Base-by-base conservation (phyloP, 2,797 vertebrate species). In the Pteropus rufus region DNA sequence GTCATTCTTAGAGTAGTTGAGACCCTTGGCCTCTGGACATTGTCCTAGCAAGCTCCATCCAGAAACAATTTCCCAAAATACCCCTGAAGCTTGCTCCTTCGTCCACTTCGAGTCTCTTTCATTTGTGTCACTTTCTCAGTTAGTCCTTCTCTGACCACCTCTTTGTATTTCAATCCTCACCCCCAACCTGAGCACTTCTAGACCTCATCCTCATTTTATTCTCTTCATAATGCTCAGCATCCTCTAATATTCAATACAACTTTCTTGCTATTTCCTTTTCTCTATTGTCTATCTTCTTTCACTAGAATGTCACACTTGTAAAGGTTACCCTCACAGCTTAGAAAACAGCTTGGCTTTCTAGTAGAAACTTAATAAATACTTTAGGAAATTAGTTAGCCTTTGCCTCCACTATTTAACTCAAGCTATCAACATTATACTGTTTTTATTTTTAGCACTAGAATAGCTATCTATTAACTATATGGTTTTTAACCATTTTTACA, bases 361-460 rank as follows among this genome's bases (percentile, higher is more conserved):
- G 69, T 65, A 96, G 24, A 0, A 23, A 36, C 34, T 7, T 10
- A 89, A 10, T 21, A 5, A 69, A 62, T 34, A 76, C 81, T 94
- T 93, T 31, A 86, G 34, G 86, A 11, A 72, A 7, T 79, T 31
- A 89, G 14, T 69, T 69, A 85, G 26, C 16, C 24, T 24, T 52
- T 81, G n/a, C 5, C 10, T 89, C 31, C 14, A n/a, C 12, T 12
- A n/a, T 8, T 65, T 21, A 65, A 41, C 60, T 91, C 24, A 69
- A 83, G 10, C 70, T 94, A 79, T 9, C 19, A 54, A 26, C 64
- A 23, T 29, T 82, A 65, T 36, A 23, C 1, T 56, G 11, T 36
- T 88, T 93, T 76, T 73, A 54, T 41, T 86, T 95, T 94, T 31
- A 94, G 60, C 14, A 80, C 2, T 65, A 6, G 3, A 15, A 67